Evolutionary conservation across 1,140 invertebrate species (phyloP), one percentile per base, ranked within the genome.

Genomic region (Apocrypta bakeri): DNA sequence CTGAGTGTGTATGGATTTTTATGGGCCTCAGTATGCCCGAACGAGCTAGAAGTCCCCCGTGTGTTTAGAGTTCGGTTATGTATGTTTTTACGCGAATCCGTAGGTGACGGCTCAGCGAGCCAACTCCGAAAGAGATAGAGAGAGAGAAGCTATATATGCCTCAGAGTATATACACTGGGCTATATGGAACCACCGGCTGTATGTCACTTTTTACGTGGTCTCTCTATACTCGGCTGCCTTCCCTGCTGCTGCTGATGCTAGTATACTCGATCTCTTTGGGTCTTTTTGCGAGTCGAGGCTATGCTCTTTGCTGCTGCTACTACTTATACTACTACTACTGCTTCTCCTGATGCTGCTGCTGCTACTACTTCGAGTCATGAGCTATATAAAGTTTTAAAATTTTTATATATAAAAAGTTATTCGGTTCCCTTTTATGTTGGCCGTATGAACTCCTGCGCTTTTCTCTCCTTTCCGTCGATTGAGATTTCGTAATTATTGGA

Each of bases 1-100:
- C 79, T 82, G 84, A 78, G 81, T 63, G 76, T 69, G 79, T 84
- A 66, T 72, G 74, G 81, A 77, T 82, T 82, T 82, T 84, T 81
- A 81, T 79, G 71, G 79, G 75, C 68, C 74, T 79, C 48, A 56
- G 84, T 85, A 85, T 83, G 75, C 69, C 48, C 69, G 69, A 14
- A 29, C 21, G 25, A 24, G 40, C 77, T 79, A 84, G 84, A 87
- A 83, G 84, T 85, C 84, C 81, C 84, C 31, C 40, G 79, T 48
- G 82, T 85, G 86, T 87, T 87, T 85, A 85, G n/a, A n/a, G 85
- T 84, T 83, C 85, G 86, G 86, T 85, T 87, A 87, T 85, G 87
- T 87, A 63, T 84, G 74, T 86, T 87, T 82, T 85, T 84, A 86
- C 79, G 83, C 84, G 85, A 79, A 79, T 83, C 42, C 81, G 74